These are phyloP conservation scores for Pseudochirops cupreus DNA, from an alignment of 2,797 vertebrate species.

Conservation along the genomic window DNA sequence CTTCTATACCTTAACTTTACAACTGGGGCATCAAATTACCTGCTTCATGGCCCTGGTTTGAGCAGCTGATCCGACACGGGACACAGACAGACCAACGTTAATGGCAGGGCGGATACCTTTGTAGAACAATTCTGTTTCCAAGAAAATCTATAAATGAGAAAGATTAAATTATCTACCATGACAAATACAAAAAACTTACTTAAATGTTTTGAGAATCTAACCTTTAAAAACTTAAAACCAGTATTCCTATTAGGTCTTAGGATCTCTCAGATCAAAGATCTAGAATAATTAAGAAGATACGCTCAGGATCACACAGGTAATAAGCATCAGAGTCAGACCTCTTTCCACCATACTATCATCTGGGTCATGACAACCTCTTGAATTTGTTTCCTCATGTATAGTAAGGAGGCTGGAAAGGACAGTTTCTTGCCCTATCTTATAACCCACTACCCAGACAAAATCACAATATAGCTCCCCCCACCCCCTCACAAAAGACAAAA, in stretches of 20 bases:
- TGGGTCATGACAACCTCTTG: background rate
- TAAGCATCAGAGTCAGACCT: background rate
- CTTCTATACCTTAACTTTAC: background rate
- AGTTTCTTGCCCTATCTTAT: background rate
- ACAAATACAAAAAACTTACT: constrained; percentile 12
- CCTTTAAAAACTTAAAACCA: constrained; percentile 23
- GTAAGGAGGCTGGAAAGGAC: background rate
- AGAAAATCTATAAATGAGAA: constrained; percentile 91
- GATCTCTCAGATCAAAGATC: background rate
- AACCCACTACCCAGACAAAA: background rate
- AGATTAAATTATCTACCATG: background rate
- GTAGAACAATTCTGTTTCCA: constrained; percentile 99
- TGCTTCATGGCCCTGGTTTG: constrained; percentile 99
- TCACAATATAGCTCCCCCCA: background rate
- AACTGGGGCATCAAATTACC: constrained; percentile 82
- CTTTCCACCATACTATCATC: background rate
- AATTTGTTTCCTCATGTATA: background rate
- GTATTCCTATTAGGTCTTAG: background rate
- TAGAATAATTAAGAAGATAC: background rate
- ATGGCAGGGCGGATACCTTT: constrained; percentile 99
- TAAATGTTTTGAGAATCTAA: constrained; percentile 31
- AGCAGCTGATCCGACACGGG: constrained; percentile 98
- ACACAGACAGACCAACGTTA: constrained; percentile 99
- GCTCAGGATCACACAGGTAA: background rate
- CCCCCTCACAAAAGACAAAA: too few relatives aligned